phyloP scores from a whole-genome alignment of 2,888 invertebrate species.

The Zygogramma bicolorata region DNA sequence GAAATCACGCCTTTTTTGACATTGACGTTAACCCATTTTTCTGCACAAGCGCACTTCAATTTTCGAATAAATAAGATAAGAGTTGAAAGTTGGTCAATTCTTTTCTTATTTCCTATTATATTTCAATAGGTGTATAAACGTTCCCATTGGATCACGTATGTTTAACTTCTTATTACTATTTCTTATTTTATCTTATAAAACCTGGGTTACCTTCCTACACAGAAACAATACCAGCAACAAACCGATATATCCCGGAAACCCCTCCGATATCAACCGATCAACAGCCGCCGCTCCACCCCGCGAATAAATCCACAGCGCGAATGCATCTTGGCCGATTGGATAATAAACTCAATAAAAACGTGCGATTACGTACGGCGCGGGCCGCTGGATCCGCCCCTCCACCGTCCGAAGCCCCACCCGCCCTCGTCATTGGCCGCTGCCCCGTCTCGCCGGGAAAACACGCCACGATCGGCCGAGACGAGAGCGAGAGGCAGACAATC shows the following conservation, averaged over 20 bases:
- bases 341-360: conserved; percentile 64
- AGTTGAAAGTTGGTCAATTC: too few species aligned
- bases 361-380: conserved; percentile 60
- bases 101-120: too few species aligned
- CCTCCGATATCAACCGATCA: neutral
- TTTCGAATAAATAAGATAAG: too few species aligned
- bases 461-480: conserved; percentile 43
- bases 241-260: neutral
- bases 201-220: too few species aligned
- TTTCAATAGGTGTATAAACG: too few species aligned
- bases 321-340: conserved; percentile 60
- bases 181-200: too few species aligned
- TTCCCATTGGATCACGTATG: too few species aligned
- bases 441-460: conserved; percentile 46
- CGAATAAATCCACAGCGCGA: conserved; percentile 55
- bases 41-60: too few species aligned
- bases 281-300: conserved; percentile 6
- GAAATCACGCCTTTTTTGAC: too few species aligned
- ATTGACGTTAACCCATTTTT: too few species aligned
- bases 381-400: conserved; percentile 60
- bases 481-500: conserved; percentile 44
- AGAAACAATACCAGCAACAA: neutral
- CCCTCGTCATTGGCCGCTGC: conserved; percentile 53
- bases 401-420: conserved; percentile 63
- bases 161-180: too few species aligned